phyloP scores from a whole-genome alignment of 2,888 invertebrate species.

The Trichopria drosophilae region DNA sequence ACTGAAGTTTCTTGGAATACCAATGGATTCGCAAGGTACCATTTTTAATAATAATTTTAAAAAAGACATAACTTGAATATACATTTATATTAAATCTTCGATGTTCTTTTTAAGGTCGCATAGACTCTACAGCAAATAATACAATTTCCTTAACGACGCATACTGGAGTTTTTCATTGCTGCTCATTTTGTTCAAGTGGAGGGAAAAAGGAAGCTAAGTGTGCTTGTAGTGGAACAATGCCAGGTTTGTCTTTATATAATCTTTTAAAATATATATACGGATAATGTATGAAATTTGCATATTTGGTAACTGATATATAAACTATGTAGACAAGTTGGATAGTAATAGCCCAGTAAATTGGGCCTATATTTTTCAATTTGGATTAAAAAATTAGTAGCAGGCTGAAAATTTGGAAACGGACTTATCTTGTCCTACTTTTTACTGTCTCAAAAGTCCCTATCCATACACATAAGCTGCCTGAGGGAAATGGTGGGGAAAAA shows the following conservation, averaged over 20 bases:
- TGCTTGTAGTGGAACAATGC: slow-evolving; percentile 76
- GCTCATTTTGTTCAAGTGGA: slow-evolving; percentile 79
- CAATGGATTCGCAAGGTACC: slow-evolving; percentile 24
- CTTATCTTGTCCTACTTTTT: too few relatives aligned
- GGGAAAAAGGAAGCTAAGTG: slow-evolving; percentile 71
- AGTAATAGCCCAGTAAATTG: too few relatives aligned
- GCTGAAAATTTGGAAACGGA: too few relatives aligned
- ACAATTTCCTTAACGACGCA: slow-evolving; percentile 58
- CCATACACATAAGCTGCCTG: too few relatives aligned
- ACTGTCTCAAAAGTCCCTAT: too few relatives aligned
- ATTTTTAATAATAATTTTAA: background rate
- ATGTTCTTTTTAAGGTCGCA: slow-evolving; percentile 15
- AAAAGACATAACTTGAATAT: background rate
- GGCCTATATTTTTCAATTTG: too few relatives aligned
- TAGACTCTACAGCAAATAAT: slow-evolving; percentile 27
- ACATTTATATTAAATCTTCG: background rate
- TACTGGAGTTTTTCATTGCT: slow-evolving; percentile 76
- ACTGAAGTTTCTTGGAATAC: slow-evolving; percentile 60
- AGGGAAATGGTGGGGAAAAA: too few relatives aligned
- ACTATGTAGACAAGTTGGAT: too few relatives aligned
- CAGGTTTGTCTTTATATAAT: slow-evolving; percentile 59
- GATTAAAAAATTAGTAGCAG: too few relatives aligned
- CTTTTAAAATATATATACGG: slow-evolving; percentile 1
- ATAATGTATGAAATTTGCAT: too few relatives aligned
- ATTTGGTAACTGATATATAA: too few relatives aligned